Evolutionary conservation across 1,140 invertebrate genomes (phyloP).

Genomic region (Heliothis subflexa): DNA sequence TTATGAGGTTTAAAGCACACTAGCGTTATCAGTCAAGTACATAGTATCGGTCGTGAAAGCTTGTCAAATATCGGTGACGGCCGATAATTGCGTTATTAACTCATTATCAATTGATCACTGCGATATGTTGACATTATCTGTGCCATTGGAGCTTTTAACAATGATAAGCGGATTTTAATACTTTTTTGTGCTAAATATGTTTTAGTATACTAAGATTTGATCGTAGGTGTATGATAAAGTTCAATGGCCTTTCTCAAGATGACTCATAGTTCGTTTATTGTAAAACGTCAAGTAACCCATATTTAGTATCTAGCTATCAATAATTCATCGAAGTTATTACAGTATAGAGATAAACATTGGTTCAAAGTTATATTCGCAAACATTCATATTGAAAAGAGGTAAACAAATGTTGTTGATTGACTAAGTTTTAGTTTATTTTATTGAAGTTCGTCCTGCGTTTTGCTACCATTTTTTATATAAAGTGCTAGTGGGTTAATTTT

Average conservation of each 20-base stretch:
- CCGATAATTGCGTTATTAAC: conserved; percentile 37
- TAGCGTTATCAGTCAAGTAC: conserved; percentile 29
- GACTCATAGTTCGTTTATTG: neutral
- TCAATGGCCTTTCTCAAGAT: neutral
- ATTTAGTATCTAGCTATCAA: neutral
- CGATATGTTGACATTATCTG: conserved; percentile 25
- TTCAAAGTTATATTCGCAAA: neutral
- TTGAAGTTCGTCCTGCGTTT: too few species aligned
- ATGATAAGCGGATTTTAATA: neutral
- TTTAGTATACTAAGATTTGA: neutral
- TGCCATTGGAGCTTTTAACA: neutral
- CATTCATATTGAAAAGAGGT: neutral
- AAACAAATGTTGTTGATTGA: neutral
- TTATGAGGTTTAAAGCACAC: neutral
- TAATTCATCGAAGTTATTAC: conserved; percentile 14
- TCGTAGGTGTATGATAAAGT: neutral
- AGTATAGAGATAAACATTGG: neutral
- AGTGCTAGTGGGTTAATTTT: too few species aligned
- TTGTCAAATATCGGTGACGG: conserved; percentile 17
- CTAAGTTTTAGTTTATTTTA: neutral
- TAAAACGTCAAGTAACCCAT: neutral
- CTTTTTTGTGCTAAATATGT: neutral
- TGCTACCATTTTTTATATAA: too few species aligned
- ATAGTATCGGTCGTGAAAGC: conserved; percentile 23
- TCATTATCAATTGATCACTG: conserved; percentile 34